These are phyloP conservation scores for Melanocharis versteri DNA, from an alignment of 2,113 vertebrate genomes.

Conservation along the genomic window DNA sequence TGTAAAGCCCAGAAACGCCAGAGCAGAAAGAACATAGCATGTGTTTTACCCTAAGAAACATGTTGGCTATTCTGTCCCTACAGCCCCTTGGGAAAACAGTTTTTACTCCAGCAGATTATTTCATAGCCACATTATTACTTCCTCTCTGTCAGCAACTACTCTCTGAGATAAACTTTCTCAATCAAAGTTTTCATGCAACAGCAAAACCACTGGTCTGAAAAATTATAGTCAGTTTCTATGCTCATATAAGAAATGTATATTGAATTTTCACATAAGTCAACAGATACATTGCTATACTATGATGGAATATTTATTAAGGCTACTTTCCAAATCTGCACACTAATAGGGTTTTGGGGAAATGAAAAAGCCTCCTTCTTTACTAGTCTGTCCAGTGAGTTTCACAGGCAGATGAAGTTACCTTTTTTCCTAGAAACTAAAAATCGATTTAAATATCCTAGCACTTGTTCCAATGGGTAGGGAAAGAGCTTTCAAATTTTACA, in stretches of 20 bases:
- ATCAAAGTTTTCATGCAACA: neutral
- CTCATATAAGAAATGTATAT: neutral
- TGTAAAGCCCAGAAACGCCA: conserved; percentile 22
- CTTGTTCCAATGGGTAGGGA: neutral
- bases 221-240: neutral
- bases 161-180: conserved; percentile 7
- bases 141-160: neutral
- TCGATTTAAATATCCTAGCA: neutral
- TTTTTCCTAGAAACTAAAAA: neutral
- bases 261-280: neutral
- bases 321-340: neutral
- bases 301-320: neutral
- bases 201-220: conserved; percentile 2
- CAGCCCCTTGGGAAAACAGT: neutral
- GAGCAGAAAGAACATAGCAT: neutral
- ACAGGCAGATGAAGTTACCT: neutral
- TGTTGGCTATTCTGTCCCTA: neutral
- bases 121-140: neutral
- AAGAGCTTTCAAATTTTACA: neutral
- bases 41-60: neutral
- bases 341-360: neutral
- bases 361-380: neutral
- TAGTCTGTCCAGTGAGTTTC: neutral
- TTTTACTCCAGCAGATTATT: neutral
- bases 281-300: neutral